Percentiles rank a stretch among this genome's conserved stretches.
Evolutionary conservation across 1,140 invertebrate genomes (phyloP).

Genomic region (Megalopta genalis): DNA sequence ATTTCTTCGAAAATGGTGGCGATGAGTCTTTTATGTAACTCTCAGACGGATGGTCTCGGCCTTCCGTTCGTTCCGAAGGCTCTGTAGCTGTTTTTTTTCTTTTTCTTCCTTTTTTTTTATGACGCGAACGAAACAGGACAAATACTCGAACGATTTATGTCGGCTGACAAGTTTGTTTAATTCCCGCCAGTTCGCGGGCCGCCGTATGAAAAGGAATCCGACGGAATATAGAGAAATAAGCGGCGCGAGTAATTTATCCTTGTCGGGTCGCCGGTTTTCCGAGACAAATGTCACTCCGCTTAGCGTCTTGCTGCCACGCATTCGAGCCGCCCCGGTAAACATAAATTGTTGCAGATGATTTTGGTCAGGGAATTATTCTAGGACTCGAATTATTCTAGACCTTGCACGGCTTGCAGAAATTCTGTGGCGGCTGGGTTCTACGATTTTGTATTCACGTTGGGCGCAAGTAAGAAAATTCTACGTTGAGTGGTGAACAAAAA

Average conservation of each 20-base stretch:
- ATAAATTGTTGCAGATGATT: neutral
- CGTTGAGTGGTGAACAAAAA: too few relatives aligned
- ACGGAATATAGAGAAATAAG: neutral
- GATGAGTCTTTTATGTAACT: conserved; percentile 2
- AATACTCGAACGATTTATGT: neutral
- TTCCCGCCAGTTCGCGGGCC: too few relatives aligned
- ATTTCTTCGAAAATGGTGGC: neutral
- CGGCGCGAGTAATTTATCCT: neutral
- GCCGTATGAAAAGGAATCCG: too few relatives aligned
- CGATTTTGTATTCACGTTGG: too few relatives aligned
- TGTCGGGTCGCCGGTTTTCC: neutral
- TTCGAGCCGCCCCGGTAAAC: neutral
- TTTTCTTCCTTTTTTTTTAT: neutral
- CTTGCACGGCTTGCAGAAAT: too few relatives aligned
- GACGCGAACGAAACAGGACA: neutral
- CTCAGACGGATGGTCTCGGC: neutral
- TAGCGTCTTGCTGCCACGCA: neutral
- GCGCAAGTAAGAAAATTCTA: too few relatives aligned
- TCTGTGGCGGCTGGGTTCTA: too few relatives aligned
- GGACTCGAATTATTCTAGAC: too few relatives aligned
- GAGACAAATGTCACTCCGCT: neutral
- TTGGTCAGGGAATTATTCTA: too few relatives aligned
- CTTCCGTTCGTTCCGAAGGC: too few relatives aligned
- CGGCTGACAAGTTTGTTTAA: too few relatives aligned
- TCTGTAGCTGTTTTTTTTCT: neutral